Conservation (phyloP, 1,140 invertebrate species). For the Mactra quadrangularis region DNA sequence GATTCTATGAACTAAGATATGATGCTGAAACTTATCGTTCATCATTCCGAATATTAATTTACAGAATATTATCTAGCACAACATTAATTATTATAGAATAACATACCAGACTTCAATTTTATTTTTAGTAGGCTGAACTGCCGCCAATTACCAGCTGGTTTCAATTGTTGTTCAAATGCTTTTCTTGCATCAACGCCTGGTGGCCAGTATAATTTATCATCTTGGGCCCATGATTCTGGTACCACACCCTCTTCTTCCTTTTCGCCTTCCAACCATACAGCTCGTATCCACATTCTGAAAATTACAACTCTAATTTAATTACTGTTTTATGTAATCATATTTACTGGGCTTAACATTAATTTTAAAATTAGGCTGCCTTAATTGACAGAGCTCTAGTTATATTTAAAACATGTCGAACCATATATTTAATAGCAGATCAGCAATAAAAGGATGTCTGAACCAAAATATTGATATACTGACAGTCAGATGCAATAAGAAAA, state of each 20-base stretch:
- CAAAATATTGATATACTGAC: too few relatives aligned
- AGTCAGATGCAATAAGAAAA: too few relatives aligned
- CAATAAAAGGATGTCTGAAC: too few relatives aligned
- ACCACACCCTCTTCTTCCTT: conserved; percentile 41
- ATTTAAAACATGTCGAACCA: background rate
- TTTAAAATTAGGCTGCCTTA: background rate
- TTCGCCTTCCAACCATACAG: conserved; percentile 26
- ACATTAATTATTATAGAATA: too few relatives aligned
- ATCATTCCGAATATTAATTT: too few relatives aligned
- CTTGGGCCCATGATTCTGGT: conserved; percentile 15
- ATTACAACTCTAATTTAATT: background rate
- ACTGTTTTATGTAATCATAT: background rate
- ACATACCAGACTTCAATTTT: conserved; percentile 46
- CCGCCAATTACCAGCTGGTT: conserved; percentile 20
- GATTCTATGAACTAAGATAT: too few relatives aligned
- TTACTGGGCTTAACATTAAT: too few relatives aligned
- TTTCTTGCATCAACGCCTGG: conserved; percentile 22
- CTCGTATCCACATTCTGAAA: conserved; percentile 42
- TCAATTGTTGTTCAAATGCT: background rate
- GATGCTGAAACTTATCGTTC: too few relatives aligned
- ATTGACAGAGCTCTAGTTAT: background rate
- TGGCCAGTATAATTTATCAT: conserved; percentile 26
- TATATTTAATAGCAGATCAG: too few relatives aligned
- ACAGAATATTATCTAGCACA: too few relatives aligned
- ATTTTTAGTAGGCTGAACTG: conserved; percentile 25